Conservation (phyloP, 1,140 invertebrate genomes). For the Phymastichus coffea region DNA sequence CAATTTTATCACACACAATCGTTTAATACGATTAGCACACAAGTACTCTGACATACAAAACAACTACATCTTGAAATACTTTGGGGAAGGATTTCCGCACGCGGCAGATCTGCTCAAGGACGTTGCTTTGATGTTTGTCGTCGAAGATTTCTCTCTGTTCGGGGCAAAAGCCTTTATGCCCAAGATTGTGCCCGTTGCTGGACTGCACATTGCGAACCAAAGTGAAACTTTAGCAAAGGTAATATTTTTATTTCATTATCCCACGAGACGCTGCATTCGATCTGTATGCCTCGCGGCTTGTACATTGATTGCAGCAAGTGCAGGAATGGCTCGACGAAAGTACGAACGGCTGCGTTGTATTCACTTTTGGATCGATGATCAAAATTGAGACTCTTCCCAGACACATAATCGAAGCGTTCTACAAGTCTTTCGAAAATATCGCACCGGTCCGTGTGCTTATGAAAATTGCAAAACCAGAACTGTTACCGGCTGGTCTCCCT, state of each 20-base stretch:
- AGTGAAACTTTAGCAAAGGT: slow-evolving; percentile 27
- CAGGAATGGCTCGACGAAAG: slow-evolving; percentile 67
- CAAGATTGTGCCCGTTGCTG: slow-evolving; percentile 60
- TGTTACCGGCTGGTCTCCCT: slow-evolving; percentile 51
- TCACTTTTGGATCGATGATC: slow-evolving; percentile 71
- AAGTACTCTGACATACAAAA: slow-evolving; percentile 29
- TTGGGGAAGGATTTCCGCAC: slow-evolving; percentile 43
- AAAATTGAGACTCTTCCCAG: slow-evolving; percentile 61
- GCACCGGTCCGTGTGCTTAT: slow-evolving; percentile 39
- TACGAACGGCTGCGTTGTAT: slow-evolving; percentile 68
- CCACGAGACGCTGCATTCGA: not conserved
- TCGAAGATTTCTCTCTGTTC: slow-evolving; percentile 56
- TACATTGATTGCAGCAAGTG: slow-evolving; percentile 63
- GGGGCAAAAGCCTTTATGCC: slow-evolving; percentile 50
- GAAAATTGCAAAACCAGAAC: slow-evolving; percentile 39
- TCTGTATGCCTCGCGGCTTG: not conserved
- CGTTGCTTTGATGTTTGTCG: slow-evolving; percentile 55
- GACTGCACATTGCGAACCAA: slow-evolving; percentile 52
- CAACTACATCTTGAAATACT: slow-evolving; percentile 41
- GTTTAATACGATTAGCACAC: slow-evolving; percentile 24
- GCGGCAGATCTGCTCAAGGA: slow-evolving; percentile 47
- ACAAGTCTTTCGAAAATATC: slow-evolving; percentile 37
- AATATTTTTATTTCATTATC: slow-evolving; percentile 3
- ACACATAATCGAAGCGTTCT: slow-evolving; percentile 33
- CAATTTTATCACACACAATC: not conserved